Base-by-base conservation (phyloP, 2,888 invertebrate species). In the Pocota personata region DNA sequence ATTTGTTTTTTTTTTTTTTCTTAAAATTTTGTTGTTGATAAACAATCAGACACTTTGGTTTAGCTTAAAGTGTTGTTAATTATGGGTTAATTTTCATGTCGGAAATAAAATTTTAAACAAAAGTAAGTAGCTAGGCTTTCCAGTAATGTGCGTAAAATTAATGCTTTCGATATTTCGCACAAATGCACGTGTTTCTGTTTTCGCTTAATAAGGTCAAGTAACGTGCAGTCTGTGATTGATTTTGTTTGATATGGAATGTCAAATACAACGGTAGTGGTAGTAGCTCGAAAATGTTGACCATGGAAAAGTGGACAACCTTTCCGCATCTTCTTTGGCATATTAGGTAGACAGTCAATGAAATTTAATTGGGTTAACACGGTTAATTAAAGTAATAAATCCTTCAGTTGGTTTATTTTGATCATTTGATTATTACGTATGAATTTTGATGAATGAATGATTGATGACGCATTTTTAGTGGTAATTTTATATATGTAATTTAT, bases 11-110 rank as follows among this genome's bases (percentile, higher is more conserved):
- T 24, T 24, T 21, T 19, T 10, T 48, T 35, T 55, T 71, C 8
- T 30, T 67, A 10, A 32, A 75, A 46, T 40, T 77, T 48, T 40
- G 55, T 58, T 60, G 58, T 67, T 64, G 43, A 55, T 55, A 73
- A 67, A 73, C 79, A 67, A 73, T 58, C 57, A 57, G 19, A 30
- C 37, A 40, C 37, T 60, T 60, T 37, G 8, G 21, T n/a, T n/a
- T n/a, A n/a, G n/a, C 30, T 40, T 12, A n/a, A 35, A 75, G 55
- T 57, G 32, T 46, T 46, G 64, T 21, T 48, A 66, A 75, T 66
- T 46, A 55, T 75, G 43, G 55, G n/a, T 14, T 35, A 50, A 14
- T 50, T 50, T 66, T 40, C 27, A 7, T 75, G 55, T 75, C 55
- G 57, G 64, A 75, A 66, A 66, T 66, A 46, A 19, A 55, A 30